Conservation (phyloP, 2,888 invertebrate genomes). For the Ernsta delagoae region DNA sequence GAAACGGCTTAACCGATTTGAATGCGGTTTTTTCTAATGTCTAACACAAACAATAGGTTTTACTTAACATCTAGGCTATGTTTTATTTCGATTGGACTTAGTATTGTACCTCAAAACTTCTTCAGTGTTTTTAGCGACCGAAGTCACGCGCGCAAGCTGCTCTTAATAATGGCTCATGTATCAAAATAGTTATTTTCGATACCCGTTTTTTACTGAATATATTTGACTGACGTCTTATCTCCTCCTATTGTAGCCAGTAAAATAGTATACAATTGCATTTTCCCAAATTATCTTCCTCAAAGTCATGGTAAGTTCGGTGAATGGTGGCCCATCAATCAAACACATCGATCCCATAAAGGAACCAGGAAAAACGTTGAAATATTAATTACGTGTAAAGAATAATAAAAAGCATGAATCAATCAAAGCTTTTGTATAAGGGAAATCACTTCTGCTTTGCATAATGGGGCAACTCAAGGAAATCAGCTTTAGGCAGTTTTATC, state of each 20-base stretch:
- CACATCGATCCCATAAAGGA: slow-evolving; percentile 8
- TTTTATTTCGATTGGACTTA: no score
- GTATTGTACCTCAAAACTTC: no score
- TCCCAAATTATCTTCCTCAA: slow-evolving; percentile 12
- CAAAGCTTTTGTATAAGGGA: slow-evolving; percentile 14
- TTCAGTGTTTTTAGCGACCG: no score
- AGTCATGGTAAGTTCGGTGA: slow-evolving; percentile 16
- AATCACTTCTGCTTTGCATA: slow-evolving; percentile 14
- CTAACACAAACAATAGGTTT: no score
- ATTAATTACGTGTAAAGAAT: slow-evolving; percentile 29
- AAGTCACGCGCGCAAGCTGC: no score
- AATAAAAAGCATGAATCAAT: slow-evolving; percentile 21
- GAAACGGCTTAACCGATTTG: no score
- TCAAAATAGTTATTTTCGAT: no score
- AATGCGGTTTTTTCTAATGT: no score
- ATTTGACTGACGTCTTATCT: slow-evolving; percentile 16
- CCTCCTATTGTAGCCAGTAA: slow-evolving; percentile 12
- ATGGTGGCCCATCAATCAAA: slow-evolving; percentile 24
- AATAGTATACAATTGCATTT: slow-evolving; percentile 24
- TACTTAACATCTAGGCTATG: no score
- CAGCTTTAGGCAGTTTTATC: neutral
- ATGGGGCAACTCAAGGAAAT: slow-evolving; percentile 9
- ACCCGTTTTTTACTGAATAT: no score
- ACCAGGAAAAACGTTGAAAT: slow-evolving; percentile 5
- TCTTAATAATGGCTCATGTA: no score